Evolutionary conservation across 2,797 vertebrate genomes (phyloP).

Genomic region (Eulemur rubriventer): DNA sequence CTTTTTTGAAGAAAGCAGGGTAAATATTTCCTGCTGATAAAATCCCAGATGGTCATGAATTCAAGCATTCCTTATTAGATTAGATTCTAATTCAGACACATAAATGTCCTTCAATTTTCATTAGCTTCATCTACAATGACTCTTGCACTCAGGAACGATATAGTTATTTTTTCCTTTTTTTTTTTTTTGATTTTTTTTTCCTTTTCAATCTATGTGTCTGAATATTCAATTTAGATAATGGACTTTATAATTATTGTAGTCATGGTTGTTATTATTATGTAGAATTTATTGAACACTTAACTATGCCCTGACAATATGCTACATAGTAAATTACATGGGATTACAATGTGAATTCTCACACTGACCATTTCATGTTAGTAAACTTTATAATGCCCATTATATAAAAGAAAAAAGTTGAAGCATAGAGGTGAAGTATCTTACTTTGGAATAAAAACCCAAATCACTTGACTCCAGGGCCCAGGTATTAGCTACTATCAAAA

Average conservation of each 20-base stretch:
- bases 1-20: not conserved
- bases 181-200: not conserved
- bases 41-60: not conserved
- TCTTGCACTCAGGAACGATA: not conserved
- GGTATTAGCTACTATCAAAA: not conserved
- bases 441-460: not conserved
- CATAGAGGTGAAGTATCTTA: not conserved
- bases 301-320: not conserved
- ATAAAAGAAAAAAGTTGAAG: not conserved
- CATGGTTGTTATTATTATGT: not conserved
- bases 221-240: not conserved
- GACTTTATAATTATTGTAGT: not conserved
- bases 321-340: not conserved
- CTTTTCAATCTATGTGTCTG: not conserved
- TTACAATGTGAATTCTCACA: not conserved
- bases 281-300: not conserved
- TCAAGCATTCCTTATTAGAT: not conserved
- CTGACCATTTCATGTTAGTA: not conserved
- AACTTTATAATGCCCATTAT: not conserved
- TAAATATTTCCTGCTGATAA: conserved; percentile 2
- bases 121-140: not conserved
- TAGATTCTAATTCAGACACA: not conserved
- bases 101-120: not conserved
- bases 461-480: not conserved
- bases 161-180: not conserved